phyloP scores from a whole-genome alignment of 2,797 vertebrate species.

The Sibirionetta formosa region DNA sequence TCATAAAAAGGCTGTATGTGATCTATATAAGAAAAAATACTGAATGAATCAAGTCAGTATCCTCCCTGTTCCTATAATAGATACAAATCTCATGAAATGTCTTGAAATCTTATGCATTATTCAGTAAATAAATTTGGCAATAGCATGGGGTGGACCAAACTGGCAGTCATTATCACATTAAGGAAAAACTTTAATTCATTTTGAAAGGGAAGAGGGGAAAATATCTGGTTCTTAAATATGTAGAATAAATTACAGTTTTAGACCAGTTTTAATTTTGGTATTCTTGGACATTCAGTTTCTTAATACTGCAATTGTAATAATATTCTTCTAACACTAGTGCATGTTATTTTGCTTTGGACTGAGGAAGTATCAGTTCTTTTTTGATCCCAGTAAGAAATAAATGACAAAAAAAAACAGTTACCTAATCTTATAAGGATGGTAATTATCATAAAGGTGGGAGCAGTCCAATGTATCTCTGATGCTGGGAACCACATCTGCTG shows the following conservation, averaged over 20 bases:
- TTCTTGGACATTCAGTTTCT: not conserved
- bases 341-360: no score
- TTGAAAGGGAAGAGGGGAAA: accelerated
- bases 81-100: not conserved
- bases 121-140: not conserved
- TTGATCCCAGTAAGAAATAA: no score
- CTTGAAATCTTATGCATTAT: not conserved
- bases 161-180: not conserved
- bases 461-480: no score
- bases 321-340: not conserved
- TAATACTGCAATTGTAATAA: not conserved
- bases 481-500: no score
- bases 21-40: not conserved
- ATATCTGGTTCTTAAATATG: not conserved
- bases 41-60: not conserved
- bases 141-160: not conserved
- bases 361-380: no score
- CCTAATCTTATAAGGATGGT: no score
- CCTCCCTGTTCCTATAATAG: not conserved
- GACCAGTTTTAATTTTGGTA: not conserved
- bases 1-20: not conserved
- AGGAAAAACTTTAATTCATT: not conserved
- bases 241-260: not conserved
- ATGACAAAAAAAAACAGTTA: no score
- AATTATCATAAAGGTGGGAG: no score